Conservation (phyloP, 2,888 invertebrate species). For the Eristalinus aeneus region DNA sequence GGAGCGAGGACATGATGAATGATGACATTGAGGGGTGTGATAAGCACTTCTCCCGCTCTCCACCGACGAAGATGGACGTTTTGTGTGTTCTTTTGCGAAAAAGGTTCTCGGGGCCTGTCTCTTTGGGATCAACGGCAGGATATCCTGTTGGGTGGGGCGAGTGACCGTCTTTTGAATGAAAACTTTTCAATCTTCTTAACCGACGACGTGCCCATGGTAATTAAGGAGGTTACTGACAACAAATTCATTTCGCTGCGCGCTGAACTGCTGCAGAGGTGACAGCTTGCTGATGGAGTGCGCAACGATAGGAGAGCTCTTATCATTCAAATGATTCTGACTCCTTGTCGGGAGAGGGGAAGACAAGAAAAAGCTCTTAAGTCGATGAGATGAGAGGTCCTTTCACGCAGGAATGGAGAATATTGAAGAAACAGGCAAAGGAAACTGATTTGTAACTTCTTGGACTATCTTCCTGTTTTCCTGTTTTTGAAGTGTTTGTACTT, state of each 20-base stretch:
- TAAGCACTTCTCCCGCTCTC: not conserved
- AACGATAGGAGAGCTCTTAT: not conserved
- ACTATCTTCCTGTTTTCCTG: not conserved
- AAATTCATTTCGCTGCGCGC: not conserved
- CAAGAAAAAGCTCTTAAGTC: not conserved
- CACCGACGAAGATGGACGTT: not conserved
- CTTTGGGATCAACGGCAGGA: not conserved
- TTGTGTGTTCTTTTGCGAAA: not conserved
- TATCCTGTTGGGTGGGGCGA: not conserved
- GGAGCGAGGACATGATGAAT: slow-evolving; percentile 6
- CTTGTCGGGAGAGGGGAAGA: not conserved
- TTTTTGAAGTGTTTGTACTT: not conserved
- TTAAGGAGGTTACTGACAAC: not conserved
- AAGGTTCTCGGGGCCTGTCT: not conserved
- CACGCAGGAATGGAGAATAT: not conserved
- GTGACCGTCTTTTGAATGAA: slow-evolving; percentile 1
- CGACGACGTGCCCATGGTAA: slow-evolving; percentile 12
- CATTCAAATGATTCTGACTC: not conserved
- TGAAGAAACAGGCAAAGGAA: not conserved
- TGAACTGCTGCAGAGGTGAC: not conserved
- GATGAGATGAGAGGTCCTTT: not conserved
- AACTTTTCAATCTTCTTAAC: slow-evolving; percentile 8
- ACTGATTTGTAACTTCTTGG: not conserved
- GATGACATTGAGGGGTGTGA: slow-evolving; percentile 17
- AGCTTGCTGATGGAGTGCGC: not conserved